phyloP scores from a whole-genome alignment of 1,140 invertebrate genomes.

The Bradynema listronoti region DNA sequence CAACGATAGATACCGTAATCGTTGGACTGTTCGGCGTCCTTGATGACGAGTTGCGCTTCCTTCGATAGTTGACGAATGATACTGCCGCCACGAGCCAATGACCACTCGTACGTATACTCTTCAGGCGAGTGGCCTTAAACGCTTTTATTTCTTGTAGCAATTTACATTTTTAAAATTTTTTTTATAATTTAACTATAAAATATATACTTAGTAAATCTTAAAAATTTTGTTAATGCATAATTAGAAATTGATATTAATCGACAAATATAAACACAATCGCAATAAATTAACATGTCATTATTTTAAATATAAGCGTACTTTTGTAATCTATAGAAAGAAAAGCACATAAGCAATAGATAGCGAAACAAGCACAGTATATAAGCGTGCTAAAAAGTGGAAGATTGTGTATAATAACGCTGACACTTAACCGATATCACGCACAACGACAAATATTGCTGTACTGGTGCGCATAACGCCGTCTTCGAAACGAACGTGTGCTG shows the following conservation, averaged over 20 bases:
- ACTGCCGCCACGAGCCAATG: conserved; percentile 49
- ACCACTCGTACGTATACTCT: conserved; percentile 47
- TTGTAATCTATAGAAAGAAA: no score
- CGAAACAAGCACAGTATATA: neutral
- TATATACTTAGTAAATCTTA: no score
- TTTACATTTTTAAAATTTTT: no score
- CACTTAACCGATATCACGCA: conserved; percentile 1
- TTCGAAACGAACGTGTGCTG: conserved; percentile 23
- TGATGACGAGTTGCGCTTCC: conserved; percentile 44
- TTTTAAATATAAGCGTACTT: no score
- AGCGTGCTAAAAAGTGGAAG: neutral
- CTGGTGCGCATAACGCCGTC: conserved; percentile 24
- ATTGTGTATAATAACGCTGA: neutral
- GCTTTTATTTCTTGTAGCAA: neutral
- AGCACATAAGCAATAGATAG: conserved; percentile 5
- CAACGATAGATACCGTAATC: conserved; percentile 57
- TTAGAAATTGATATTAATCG: neutral
- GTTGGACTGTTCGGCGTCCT: conserved; percentile 51
- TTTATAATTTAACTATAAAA: no score
- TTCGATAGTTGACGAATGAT: conserved; percentile 46
- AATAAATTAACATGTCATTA: neutral
- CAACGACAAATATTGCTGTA: conserved; percentile 24
- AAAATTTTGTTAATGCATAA: neutral
- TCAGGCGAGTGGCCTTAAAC: conserved; percentile 31
- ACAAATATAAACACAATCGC: neutral